Evolutionary conservation across 2,113 vertebrate genomes (phyloP), one percentile per base, ranked within the genome.

Genomic region (Tragulus kanchil): DNA sequence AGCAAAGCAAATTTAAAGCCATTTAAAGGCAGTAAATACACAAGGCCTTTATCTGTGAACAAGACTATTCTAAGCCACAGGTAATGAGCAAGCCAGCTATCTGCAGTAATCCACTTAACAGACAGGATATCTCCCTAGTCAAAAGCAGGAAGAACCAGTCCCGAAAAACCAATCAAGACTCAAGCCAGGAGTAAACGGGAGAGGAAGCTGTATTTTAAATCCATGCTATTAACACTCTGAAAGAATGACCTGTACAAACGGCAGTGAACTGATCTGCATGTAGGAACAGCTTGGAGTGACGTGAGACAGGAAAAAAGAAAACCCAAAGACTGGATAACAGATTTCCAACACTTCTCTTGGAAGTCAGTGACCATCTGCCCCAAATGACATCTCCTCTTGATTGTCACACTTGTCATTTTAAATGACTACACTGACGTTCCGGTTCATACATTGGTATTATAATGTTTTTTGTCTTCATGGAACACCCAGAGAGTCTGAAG

Each of bases 131-230:
- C 67, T 95, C 86, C 58, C 92, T 85, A 54, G 92, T 98, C 95
- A 85, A 95, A 92, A 95, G 94, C 94, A 95, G 95, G 97, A 97
- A 97, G 81, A 69, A 64, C 92, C 75, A 16, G 89, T 90, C 88
- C 96, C 93, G 94, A 84, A 95, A 96, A 97, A 97, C 64, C 87
- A 2, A 96, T 85, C 92, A 92, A 73, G 94, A n/a, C 69, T 42
- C 25, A 2, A 81, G 17, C 77, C 52, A n/a, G 77, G 26, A 93
- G 93, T 48, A 17, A 81, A 86, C 31, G 91, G 31, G 79, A 94
- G 91, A 77, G 52, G 90, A 83, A 89, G 73, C 89, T 79, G 61
- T 15, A 21, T 26, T 95, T 86, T 75, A 58, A 94, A 93, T 59
- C 61, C 87, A 62, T 12, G 42, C 89, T 82, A 82, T 95, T 87